A percentile compares a stretch with the other conserved stretches of the same genome.
These are phyloP conservation scores for Rotaria socialis DNA, from an alignment of 2,888 invertebrate species.

Conservation along the genomic window DNA sequence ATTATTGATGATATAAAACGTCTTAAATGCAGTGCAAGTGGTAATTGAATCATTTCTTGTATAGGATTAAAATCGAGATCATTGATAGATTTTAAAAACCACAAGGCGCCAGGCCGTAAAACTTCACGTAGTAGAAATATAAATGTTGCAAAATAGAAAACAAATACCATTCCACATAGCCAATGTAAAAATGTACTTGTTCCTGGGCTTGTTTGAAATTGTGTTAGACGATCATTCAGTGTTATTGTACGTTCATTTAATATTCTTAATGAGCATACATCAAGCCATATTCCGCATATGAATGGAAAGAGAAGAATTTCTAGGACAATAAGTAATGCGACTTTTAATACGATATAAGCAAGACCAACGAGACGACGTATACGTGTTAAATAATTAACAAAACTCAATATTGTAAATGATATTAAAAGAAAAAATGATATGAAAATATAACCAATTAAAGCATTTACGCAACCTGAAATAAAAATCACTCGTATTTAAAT, in stretches of 20 bases:
- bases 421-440: constrained; percentile 79
- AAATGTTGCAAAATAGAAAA: constrained; percentile 91
- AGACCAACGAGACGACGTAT: constrained; percentile 69
- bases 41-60: constrained; percentile 94
- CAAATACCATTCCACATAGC: constrained; percentile 96
- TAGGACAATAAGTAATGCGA: constrained; percentile 85
- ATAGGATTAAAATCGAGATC: constrained; percentile 99
- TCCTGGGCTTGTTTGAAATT: constrained; percentile 83
- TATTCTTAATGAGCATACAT: constrained; percentile 79
- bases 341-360: constrained; percentile 65
- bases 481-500: constrained; percentile 66
- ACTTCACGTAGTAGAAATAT: constrained; percentile 87
- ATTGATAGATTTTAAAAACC: constrained; percentile 94
- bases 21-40: constrained; percentile 56
- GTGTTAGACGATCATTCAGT: constrained; percentile 69
- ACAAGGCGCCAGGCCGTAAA: constrained; percentile 87
- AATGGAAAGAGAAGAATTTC: constrained; percentile 94
- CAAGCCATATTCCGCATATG: constrained; percentile 98
- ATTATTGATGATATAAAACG: constrained; percentile 49
- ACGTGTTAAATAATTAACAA: constrained; percentile 41
- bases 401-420: constrained; percentile 62
- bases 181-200: constrained; percentile 97
- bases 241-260: constrained; percentile 50
- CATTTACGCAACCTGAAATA: constrained; percentile 86
- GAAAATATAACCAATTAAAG: constrained; percentile 84